These are phyloP conservation scores for Spatulosminthurus flaviceps DNA, from an alignment of 2,888 invertebrate genomes.

Conservation along the genomic window DNA sequence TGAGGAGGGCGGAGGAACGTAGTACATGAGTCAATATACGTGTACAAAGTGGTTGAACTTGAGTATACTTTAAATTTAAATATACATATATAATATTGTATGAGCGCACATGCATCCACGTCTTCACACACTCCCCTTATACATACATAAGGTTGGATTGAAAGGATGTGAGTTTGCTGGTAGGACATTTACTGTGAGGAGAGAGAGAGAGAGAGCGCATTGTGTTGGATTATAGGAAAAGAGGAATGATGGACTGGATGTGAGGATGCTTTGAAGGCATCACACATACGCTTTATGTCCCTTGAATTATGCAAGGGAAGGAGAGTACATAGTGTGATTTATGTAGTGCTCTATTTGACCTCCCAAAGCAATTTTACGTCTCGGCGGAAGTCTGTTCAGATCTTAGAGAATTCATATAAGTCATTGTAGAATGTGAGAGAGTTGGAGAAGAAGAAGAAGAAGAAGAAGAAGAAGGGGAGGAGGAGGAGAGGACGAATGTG, in stretches of 20 bases:
- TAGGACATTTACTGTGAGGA: too few relatives aligned
- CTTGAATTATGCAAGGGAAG: slow-evolving; percentile 47
- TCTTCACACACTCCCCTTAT: too few relatives aligned
- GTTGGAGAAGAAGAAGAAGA: not conserved
- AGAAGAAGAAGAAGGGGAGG: not conserved
- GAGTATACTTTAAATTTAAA: too few relatives aligned
- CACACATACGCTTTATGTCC: slow-evolving; percentile 43
- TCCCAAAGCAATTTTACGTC: slow-evolving; percentile 46
- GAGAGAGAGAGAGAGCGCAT: too few relatives aligned
- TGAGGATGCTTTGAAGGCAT: slow-evolving; percentile 27
- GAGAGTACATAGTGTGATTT: slow-evolving; percentile 36
- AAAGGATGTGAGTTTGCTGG: too few relatives aligned
- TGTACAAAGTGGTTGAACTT: too few relatives aligned
- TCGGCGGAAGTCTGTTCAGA: slow-evolving; percentile 31
- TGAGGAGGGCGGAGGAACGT: too few relatives aligned
- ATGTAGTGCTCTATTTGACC: slow-evolving; percentile 38
- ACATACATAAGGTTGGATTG: too few relatives aligned
- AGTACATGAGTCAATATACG: too few relatives aligned
- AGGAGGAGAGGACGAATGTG: slow-evolving; percentile 8
- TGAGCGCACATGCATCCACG: too few relatives aligned
- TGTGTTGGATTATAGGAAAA: not conserved
- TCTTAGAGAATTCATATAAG: not conserved
- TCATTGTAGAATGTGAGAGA: slow-evolving; percentile 15
- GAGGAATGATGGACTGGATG: slow-evolving; percentile 33
- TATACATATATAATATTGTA: too few relatives aligned